A percentile compares a stretch with the other conserved stretches of the same genome.
These are phyloP conservation scores for Trematomus loennbergii DNA, from an alignment of 2,113 vertebrate species.

Conservation along the genomic window DNA sequence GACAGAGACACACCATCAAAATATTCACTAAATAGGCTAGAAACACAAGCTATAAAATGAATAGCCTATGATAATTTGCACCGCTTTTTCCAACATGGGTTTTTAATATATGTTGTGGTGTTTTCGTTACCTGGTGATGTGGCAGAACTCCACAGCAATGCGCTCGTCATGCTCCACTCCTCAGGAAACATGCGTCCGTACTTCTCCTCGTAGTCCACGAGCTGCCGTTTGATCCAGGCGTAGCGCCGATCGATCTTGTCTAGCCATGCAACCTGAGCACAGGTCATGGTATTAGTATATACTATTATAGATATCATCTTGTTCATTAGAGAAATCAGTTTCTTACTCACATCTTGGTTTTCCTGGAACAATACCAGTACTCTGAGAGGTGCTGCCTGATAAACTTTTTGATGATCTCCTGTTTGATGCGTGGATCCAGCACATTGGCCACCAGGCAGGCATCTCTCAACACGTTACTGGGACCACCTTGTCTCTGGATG, in stretches of 20 bases:
- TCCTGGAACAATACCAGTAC: conserved; percentile 98
- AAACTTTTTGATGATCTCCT: conserved; percentile 99
- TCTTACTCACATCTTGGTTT: conserved; percentile 94
- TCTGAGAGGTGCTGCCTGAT: conserved; percentile 97
- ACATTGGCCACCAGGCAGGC: conserved; percentile 97
- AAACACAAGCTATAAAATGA: not conserved
- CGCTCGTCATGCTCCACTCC: conserved; percentile 97
- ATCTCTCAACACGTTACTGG: conserved; percentile 95
- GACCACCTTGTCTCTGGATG: conserved; percentile 90
- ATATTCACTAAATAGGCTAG: not conserved
- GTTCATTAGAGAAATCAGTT: not conserved
- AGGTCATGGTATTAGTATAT: not conserved
- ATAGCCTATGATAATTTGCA: not conserved
- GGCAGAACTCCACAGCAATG: conserved; percentile 97
- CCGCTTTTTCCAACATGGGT: not conserved
- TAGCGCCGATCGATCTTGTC: conserved; percentile 97
- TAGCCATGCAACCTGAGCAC: conserved; percentile 93
- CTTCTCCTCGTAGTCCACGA: conserved; percentile 98
- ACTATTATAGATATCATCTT: not conserved
- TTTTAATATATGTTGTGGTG: not conserved
- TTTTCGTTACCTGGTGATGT: conserved; percentile 89
- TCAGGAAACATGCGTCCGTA: conserved; percentile 95
- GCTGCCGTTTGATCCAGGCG: conserved; percentile 97
- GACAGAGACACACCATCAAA: not conserved
- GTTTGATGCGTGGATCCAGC: conserved; percentile 95